Evolutionary conservation across 2,888 invertebrate genomes (phyloP).

Genomic region (Polylopha cassiicola): DNA sequence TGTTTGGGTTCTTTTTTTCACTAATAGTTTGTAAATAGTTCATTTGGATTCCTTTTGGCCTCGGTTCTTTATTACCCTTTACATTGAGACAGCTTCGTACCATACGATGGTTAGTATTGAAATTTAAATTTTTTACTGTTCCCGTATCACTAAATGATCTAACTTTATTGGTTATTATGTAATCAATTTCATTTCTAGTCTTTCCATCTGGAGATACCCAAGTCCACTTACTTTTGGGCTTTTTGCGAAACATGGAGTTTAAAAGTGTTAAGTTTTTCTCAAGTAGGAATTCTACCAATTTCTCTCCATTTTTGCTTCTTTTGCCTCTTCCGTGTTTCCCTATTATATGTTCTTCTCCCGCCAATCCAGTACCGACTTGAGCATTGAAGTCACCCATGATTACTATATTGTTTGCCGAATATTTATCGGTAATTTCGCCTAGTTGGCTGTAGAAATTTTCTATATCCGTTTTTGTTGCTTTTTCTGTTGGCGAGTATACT

Average conservation of each 20-base stretch:
- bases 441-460: neutral
- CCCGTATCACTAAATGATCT: neutral
- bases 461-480: neutral
- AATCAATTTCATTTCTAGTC: neutral
- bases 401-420: neutral
- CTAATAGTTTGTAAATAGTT: no score
- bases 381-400: neutral
- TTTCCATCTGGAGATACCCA: conserved; percentile 11
- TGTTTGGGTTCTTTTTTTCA: no score
- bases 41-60: neutral
- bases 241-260: conserved; percentile 2
- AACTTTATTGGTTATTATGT: neutral
- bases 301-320: conserved; percentile 1
- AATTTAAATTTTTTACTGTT: conserved; percentile 1
- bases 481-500: neutral
- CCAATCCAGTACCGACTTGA: neutral
- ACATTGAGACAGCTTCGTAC: neutral
- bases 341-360: neutral
- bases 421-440: neutral
- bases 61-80: no score
- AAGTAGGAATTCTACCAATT: neutral
- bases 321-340: neutral
- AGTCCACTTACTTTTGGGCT: conserved; percentile 10
- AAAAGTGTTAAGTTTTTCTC: no score
- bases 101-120: conserved; percentile 5